phyloP scores from a whole-genome alignment of 2,113 vertebrate genomes.

The Formicarius rufipectus region DNA sequence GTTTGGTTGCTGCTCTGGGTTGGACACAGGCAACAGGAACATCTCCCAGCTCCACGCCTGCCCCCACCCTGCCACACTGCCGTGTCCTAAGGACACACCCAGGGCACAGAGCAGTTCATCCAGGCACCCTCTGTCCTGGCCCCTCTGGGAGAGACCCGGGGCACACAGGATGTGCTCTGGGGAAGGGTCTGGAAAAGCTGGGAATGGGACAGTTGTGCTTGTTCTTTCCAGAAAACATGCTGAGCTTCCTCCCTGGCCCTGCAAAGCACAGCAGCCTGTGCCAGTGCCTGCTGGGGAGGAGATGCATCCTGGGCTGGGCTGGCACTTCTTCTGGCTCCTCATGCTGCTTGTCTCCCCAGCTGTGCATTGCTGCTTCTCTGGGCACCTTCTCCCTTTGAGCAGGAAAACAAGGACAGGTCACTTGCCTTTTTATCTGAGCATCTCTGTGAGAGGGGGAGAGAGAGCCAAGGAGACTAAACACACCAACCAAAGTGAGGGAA shows the following conservation, averaged over 20 bases:
- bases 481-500: conserved; percentile 61
- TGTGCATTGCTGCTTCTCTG: conserved; percentile 4
- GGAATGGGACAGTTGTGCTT: not conserved
- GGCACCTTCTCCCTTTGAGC: conserved; percentile 27
- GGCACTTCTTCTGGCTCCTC: not conserved
- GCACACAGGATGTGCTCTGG: not conserved
- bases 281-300: conserved; percentile 5
- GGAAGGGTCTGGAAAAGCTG: not conserved
- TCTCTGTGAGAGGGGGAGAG: conserved; percentile 30
- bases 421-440: conserved; percentile 64
- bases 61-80: not conserved
- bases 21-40: not conserved
- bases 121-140: accelerated
- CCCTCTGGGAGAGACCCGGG: not conserved
- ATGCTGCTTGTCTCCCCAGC: not conserved
- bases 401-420: conserved; percentile 77
- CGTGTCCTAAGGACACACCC: not conserved
- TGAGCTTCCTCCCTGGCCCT: not conserved
- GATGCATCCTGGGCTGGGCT: not conserved
- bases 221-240: not conserved
- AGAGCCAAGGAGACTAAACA: conserved; percentile 36
- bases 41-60: not conserved
- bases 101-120: not conserved
- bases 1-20: not conserved
- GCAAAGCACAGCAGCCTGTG: not conserved